Evolutionary conservation across 2,888 invertebrate species (phyloP).

Genomic region (Thecophora atra): DNA sequence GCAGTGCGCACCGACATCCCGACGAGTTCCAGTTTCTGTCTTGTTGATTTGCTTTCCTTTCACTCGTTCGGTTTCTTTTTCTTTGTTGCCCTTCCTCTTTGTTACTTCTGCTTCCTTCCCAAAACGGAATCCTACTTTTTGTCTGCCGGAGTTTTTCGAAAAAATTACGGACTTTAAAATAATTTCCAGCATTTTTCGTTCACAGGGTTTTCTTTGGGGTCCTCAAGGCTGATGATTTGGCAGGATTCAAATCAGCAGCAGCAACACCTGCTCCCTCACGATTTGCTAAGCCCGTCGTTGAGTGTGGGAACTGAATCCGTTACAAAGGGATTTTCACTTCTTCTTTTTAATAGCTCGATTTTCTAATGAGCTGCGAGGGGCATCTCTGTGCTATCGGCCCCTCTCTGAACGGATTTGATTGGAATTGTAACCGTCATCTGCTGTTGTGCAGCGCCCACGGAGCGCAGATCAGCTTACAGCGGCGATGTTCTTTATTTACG

Average conservation of each 20-base stretch:
- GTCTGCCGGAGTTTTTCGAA: not conserved
- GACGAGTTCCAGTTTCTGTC: not conserved
- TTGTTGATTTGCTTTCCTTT: not conserved
- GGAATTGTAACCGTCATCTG: constrained; percentile 26
- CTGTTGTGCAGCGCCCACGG: not conserved
- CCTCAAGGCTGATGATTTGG: constrained; percentile 35
- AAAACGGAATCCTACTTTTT: not conserved
- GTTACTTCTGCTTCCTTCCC: constrained; percentile 4
- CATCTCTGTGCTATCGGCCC: not conserved
- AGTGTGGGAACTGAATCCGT: constrained; percentile 34
- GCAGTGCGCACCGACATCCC: too few species aligned
- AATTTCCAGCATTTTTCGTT: constrained; percentile 11
- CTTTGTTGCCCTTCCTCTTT: constrained; percentile 1
- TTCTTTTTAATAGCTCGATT: constrained; percentile 20
- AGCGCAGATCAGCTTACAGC: not conserved
- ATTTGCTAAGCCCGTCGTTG: constrained; percentile 4
- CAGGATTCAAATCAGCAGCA: constrained; percentile 35
- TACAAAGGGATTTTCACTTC: constrained; percentile 30
- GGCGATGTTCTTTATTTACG: constrained; percentile 19
- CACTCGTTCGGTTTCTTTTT: not conserved
- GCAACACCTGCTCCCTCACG: constrained; percentile 31
- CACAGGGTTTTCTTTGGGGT: constrained; percentile 23
- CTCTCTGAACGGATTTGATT: constrained; percentile 29
- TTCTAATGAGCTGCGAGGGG: constrained; percentile 28
- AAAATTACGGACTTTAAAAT: constrained; percentile 6